Percentiles rank a stretch among this genome's conserved stretches.
phyloP scores from a whole-genome alignment of 1,140 invertebrate genomes.

The Prorops nasuta region DNA sequence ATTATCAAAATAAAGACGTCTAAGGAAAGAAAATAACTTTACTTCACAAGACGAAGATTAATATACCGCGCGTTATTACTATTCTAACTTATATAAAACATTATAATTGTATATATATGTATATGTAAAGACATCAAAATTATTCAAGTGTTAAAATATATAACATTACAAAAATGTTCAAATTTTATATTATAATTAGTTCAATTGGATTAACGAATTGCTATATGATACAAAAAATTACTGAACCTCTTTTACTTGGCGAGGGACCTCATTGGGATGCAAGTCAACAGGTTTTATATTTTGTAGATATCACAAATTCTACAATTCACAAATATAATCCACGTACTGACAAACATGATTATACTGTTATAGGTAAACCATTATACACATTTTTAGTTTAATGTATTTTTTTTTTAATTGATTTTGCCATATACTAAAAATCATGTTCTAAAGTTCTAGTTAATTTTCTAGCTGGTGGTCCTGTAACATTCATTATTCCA shows the following conservation, averaged over 20 bases:
- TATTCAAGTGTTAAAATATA: too few species aligned
- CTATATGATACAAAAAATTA: slow-evolving; percentile 18
- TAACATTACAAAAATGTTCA: too few species aligned
- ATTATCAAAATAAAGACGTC: too few species aligned
- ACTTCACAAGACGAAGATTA: too few species aligned
- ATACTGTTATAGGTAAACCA: slow-evolving; percentile 48
- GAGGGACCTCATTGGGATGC: slow-evolving; percentile 72
- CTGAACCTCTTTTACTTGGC: slow-evolving; percentile 46
- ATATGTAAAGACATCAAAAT: too few species aligned
- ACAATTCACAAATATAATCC: slow-evolving; percentile 62
- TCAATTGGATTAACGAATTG: too few species aligned
- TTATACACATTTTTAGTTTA: neutral
- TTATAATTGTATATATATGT: too few species aligned
- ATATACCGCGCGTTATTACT: too few species aligned
- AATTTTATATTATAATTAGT: too few species aligned
- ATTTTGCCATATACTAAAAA: slow-evolving; percentile 1
- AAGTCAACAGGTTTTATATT: slow-evolving; percentile 62
- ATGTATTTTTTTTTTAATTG: neutral
- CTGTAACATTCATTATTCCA: slow-evolving; percentile 6
- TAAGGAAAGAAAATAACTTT: too few species aligned
- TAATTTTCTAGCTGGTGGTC: neutral
- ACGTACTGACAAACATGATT: slow-evolving; percentile 53
- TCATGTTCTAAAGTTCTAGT: neutral
- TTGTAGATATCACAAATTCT: slow-evolving; percentile 64
- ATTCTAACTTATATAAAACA: too few species aligned